Conservation (phyloP, 2,797 vertebrate species). For the Diceros bicornis region DNA sequence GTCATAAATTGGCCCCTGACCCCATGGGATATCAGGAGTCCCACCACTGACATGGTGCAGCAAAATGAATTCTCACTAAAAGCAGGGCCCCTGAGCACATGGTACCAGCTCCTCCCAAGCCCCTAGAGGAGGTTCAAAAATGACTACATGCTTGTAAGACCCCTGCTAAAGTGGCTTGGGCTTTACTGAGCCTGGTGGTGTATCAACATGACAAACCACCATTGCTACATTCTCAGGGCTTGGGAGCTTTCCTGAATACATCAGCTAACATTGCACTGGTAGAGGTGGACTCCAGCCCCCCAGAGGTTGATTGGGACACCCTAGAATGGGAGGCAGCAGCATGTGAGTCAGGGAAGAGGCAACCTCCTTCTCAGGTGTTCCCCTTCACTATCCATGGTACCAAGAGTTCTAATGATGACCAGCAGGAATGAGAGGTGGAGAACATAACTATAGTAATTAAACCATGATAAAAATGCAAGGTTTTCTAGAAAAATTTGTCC, state of each 20-base stretch:
- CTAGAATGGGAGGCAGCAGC: not conserved
- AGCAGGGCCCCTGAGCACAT: not conserved
- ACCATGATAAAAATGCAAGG: not conserved
- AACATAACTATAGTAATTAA: not conserved
- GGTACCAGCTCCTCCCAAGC: not conserved
- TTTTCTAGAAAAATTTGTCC: not conserved
- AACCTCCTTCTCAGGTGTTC: not conserved
- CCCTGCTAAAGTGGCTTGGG: not conserved
- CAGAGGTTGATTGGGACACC: accelerated
- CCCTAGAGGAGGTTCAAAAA: not conserved
- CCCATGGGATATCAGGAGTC: too few relatives aligned
- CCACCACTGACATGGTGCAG: not conserved
- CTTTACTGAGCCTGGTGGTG: accelerated
- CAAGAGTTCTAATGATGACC: not conserved
- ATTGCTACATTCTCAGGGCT: not conserved
- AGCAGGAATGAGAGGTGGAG: not conserved
- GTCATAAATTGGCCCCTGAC: not conserved
- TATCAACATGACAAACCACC: too few relatives aligned
- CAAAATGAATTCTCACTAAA: not conserved
- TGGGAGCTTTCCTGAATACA: not conserved
- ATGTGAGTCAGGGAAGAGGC: not conserved
- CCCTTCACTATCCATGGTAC: not conserved
- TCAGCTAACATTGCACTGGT: not conserved
- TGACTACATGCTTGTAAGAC: not conserved
- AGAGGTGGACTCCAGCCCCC: not conserved